Percentiles rank a stretch among this genome's conserved stretches.
phyloP scores from a whole-genome alignment of 2,113 vertebrate species.

The Dermatemys mawii region DNA sequence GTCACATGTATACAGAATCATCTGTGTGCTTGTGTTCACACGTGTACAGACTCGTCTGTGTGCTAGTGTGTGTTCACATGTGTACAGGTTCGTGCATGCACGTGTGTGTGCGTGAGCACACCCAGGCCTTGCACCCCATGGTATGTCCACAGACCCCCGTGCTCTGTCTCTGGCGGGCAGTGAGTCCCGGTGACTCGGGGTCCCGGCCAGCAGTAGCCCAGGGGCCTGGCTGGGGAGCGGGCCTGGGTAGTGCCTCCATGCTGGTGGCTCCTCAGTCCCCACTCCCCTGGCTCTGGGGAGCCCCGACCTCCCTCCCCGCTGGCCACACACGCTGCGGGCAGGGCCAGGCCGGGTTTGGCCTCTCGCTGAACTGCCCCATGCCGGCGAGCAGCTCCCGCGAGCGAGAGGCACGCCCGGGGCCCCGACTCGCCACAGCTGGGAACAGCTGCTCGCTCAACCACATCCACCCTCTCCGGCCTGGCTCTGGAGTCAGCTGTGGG shows the following conservation, averaged over 20 bases:
- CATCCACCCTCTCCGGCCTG: background rate
- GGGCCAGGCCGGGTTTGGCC: background rate
- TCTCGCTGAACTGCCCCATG: background rate
- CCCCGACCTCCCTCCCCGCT: background rate
- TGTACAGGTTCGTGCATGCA: too few relatives aligned
- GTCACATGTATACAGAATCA: too few relatives aligned
- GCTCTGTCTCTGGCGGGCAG: background rate
- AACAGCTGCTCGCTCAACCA: background rate
- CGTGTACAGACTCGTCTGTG: too few relatives aligned
- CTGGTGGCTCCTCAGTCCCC: background rate
- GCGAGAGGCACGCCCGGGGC: background rate
- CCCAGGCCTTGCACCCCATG: background rate
- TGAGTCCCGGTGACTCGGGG: background rate
- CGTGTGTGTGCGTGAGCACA: background rate
- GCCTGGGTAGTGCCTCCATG: too few relatives aligned
- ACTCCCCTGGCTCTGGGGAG: too few relatives aligned
- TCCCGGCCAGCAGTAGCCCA: too few relatives aligned
- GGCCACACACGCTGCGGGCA: background rate
- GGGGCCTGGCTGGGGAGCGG: too few relatives aligned
- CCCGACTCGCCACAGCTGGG: background rate
- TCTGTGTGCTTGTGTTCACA: too few relatives aligned
- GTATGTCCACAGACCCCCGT: background rate
- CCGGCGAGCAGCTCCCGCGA: background rate
- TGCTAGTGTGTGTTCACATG: too few relatives aligned
- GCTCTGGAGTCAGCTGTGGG: too few relatives aligned